Base-by-base conservation (phyloP, 92 coral and sea anemone genomes). In the Muricea muricata region DNA sequence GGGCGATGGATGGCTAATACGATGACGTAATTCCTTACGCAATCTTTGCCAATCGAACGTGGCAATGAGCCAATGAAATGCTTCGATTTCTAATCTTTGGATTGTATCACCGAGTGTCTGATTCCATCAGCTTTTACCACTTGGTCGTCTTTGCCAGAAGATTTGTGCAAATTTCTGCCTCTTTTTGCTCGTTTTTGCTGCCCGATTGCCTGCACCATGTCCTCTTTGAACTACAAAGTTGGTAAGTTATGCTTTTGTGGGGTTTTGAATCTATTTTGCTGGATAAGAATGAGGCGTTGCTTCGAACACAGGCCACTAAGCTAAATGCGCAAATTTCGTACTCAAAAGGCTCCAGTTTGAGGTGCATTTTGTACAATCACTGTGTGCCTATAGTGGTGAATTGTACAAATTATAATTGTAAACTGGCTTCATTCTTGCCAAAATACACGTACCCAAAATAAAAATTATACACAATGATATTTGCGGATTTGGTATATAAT, bases 241-340 rank as follows among this genome's bases (percentile, higher is more conserved):
- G 83, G 83, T 78, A 42, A 70, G 76, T 70, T 17, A n/a, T 35
- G 60, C 2, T 52, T 18, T 25, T 9, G 60, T 18, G 42, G 9
- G 60, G 18, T 52, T 17, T 52, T 4, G 20, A 75, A 65, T 42
- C 7, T 14, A 35, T 47, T 54, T n/a, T 45, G 58, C 63, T 11
- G 31, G 55, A n/a, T n/a, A n/a, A n/a, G 58, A 28, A n/a, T n/a
- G 14, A 42, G 10, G 17, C 6, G 60, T 52, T 18, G 3, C 50
- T 52, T 52, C 20, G 21, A 17, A 37, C n/a, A 20, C 56, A 48
- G 56, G 28, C 12, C 24, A 4, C 13, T 14, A 39, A 57, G 67
- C 85, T 58, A 54, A 88, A 89, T 61, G 92, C 92, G 67, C 92
- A 94, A 94, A 94, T 94, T 94, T 84, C 94, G 98, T 21, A 10